Evolutionary conservation across 2,888 invertebrate species (phyloP), one percentile per base, ranked within the genome.

Genomic region (Fissipunctia ypsillon): DNA sequence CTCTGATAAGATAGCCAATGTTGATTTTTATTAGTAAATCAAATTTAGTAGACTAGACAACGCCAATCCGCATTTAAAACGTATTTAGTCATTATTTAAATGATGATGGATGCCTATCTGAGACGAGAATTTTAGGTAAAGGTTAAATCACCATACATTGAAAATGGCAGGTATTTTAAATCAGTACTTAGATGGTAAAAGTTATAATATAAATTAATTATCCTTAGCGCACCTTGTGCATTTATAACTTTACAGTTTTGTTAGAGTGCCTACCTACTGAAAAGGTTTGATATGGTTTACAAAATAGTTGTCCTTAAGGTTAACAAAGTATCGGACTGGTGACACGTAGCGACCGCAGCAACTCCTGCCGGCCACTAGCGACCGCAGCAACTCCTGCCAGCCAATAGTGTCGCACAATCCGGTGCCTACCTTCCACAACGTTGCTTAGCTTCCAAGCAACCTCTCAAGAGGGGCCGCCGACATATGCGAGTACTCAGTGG

Each of bases 11-110:
- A 50, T 52, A 64, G 22, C 38, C 54, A 69, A 73, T 67, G 69
- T 79, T 61, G 61, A 83, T 80, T 81, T 80, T 81, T 68, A 79
- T 83, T 74, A 83, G 72, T 57, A 45, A 43, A 22, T 64, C 45
- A 3, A n/a, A 41, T 28, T 69, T 9, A 4, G 38, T 38, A 65
- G 31, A 60, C 10, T 54, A 41, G 16, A 25, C 50, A 50, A 60
- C 31, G 56, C 28, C 31, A 19, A 56, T 41, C 6, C 1, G n/a
- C 22, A 12, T 28, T 31, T 41, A 14, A 31, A 59, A 63, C 0
- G 16, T 48, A 41, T 66, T 43, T 12, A 28, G 57, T 73, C 4
- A 38, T 31, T 63, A 43, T 66, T 68, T 38, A n/a, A n/a, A 38
- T n/a, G n/a, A n/a, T n/a, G n/a, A n/a, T n/a, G n/a, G n/a, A n/a